Base-by-base conservation (phyloP, 2,113 vertebrate genomes). In the pig (Sus scrofa) region DNA sequence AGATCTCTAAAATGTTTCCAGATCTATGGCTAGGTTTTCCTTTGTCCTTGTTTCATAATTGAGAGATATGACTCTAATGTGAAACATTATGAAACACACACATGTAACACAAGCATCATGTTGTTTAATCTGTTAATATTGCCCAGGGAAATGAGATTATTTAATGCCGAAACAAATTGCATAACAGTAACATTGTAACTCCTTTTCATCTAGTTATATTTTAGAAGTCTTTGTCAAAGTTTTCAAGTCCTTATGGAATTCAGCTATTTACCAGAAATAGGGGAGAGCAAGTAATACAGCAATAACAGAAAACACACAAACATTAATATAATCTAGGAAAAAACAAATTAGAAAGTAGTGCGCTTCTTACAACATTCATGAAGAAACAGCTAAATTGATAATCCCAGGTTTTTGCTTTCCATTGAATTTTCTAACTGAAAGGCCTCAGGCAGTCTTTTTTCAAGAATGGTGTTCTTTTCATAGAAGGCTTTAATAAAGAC, bases 401-500 rank as follows among this genome's bases (percentile, higher is more conserved):
- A 95, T 77, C 89, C 32, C 10, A n/a, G 0, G 0, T 1, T 65
- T 13, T 86, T 79, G 73, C 58, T 95, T 96, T 75, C 8, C 7
- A 32, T 95, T 71, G 16, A 39, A 65, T 92, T 97, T 98, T 94
- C 83, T 97, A 89, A 87, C 24, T 9, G 83, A 94, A 97, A 94
- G 73, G 65, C 94, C 63, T 91, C 0, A 0, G 58, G 68, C 83
- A 34, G 2, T 62, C 34, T 70, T 94, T 96, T 97, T 74, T 97
- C 24, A 90, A 90, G 30, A 93, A 91, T 65, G 27, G 2, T 89
- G 0, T n/a, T 98, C 32, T 88, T 97, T 96, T 96, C 39, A 71
- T 93, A 83, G 67, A 95, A 4, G n/a, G n/a, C 16, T 97, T 96
- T 97, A 95, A 74, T 96, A 79, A 97, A 96, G 95, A 94, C 0